These are phyloP conservation scores for Urophycis tenuis DNA, from an alignment of 2,797 vertebrate genomes.

Conservation along the genomic window DNA sequence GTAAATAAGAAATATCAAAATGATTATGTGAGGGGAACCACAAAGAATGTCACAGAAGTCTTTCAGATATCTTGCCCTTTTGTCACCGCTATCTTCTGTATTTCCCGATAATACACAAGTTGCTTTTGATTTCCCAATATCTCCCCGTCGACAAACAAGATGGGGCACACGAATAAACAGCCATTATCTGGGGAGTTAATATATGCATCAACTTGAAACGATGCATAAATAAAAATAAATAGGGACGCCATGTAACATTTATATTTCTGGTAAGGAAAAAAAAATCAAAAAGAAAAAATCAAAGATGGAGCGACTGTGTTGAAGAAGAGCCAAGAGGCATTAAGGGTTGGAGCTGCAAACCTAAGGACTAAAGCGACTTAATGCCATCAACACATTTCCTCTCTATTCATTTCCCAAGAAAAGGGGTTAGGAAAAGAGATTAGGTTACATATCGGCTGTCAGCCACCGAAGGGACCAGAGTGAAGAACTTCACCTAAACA, in stretches of 20 bases:
- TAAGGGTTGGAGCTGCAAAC: slow-evolving; percentile 71
- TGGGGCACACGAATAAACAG: slow-evolving; percentile 67
- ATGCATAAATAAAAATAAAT: slow-evolving; percentile 68
- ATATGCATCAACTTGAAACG: slow-evolving; percentile 69
- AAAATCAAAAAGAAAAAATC: slow-evolving; percentile 42
- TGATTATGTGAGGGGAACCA: slow-evolving; percentile 47
- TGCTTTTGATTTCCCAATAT: slow-evolving; percentile 63
- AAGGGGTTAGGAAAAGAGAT: slow-evolving; percentile 69
- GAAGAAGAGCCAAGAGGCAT: slow-evolving; percentile 71
- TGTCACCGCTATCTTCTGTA: slow-evolving; percentile 56
- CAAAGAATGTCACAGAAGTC: slow-evolving; percentile 48
- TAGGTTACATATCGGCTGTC: slow-evolving; percentile 73
- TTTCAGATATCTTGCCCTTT: slow-evolving; percentile 57
- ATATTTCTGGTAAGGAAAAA: slow-evolving; percentile 50
- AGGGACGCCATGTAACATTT: slow-evolving; percentile 64
- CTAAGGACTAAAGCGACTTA: slow-evolving; percentile 76
- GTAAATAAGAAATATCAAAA: slow-evolving; percentile 60
- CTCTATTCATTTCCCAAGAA: slow-evolving; percentile 70
- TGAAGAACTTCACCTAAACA: slow-evolving; percentile 71
- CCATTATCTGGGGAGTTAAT: slow-evolving; percentile 65
- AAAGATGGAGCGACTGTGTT: slow-evolving; percentile 65
- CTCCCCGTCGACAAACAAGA: slow-evolving; percentile 37
- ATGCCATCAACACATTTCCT: slow-evolving; percentile 71
- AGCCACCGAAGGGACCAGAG: slow-evolving; percentile 66
- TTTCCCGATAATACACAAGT: slow-evolving; percentile 68